phyloP scores from a whole-genome alignment of 2,113 vertebrate species.

The Myxocyprinus asiaticus region DNA sequence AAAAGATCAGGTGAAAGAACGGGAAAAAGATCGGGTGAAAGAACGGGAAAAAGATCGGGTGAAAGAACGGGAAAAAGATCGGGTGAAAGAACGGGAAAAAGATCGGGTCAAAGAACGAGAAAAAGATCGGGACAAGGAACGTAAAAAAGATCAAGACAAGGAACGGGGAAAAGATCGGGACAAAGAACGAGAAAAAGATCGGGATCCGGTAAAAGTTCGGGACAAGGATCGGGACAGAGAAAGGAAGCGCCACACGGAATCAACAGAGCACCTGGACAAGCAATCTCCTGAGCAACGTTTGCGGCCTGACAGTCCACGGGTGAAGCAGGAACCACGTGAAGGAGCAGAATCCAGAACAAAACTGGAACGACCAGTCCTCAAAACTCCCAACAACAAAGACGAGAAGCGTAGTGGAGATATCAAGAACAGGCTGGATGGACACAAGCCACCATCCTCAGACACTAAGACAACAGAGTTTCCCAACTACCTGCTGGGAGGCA shows the following conservation, averaged over 20 bases:
- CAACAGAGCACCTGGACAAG: conserved; percentile 78
- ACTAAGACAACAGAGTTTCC: conserved; percentile 84
- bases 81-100: not conserved
- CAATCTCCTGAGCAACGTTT: conserved; percentile 78
- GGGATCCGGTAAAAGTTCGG: conserved; percentile 21
- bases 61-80: not conserved
- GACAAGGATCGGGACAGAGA: conserved; percentile 77
- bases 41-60: no score
- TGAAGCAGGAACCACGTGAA: conserved; percentile 80
- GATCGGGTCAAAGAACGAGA: conserved; percentile 1
- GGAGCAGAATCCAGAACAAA: conserved; percentile 79
- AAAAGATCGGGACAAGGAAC: conserved; percentile 15
- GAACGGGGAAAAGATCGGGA: conserved; percentile 26
- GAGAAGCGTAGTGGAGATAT: conserved; percentile 69
- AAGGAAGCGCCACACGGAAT: conserved; percentile 80
- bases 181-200: conserved; percentile 41
- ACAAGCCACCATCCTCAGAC: conserved; percentile 76
- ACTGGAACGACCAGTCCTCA: conserved; percentile 75
- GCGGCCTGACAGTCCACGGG: conserved; percentile 81
- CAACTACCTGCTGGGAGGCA: conserved; percentile 86
- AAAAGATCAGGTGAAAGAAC: not conserved
- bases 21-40: not conserved
- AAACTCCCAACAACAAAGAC: conserved; percentile 75
- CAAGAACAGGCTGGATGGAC: conserved; percentile 76
- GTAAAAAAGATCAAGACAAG: not conserved